Evolutionary conservation across 2,888 invertebrate genomes (phyloP).

Genomic region (Oxytorus armatus): DNA sequence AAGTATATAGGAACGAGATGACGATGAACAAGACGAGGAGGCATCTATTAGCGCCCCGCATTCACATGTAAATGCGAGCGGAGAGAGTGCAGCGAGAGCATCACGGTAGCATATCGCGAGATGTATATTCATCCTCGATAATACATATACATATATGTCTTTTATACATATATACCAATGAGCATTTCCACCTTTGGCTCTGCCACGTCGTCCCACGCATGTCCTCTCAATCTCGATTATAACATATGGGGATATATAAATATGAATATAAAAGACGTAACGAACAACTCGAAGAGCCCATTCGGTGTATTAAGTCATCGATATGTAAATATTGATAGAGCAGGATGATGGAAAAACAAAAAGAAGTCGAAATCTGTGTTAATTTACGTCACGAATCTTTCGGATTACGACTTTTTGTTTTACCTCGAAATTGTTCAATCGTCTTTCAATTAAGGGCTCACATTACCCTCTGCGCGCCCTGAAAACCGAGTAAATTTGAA

Average conservation of each 20-base stretch:
- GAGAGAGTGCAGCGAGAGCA: slow-evolving; percentile 61
- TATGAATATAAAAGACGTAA: slow-evolving; percentile 4
- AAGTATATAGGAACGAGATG: too few species aligned
- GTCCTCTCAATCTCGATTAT: slow-evolving; percentile 48
- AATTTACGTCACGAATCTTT: slow-evolving; percentile 7
- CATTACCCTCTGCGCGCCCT: too few species aligned
- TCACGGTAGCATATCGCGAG: slow-evolving; percentile 63
- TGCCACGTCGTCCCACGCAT: slow-evolving; percentile 58
- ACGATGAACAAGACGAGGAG: slow-evolving; percentile 70
- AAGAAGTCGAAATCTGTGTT: background rate
- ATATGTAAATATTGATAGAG: background rate
- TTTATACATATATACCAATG: slow-evolving; percentile 24
- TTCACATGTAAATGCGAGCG: slow-evolving; percentile 81
- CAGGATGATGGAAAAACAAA: slow-evolving; percentile 1
- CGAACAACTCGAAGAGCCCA: too few species aligned
- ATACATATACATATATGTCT: slow-evolving; percentile 41
- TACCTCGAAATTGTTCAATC: slow-evolving; percentile 10
- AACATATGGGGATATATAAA: slow-evolving; percentile 1
- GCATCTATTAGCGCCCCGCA: slow-evolving; percentile 82
- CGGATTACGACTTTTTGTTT: background rate
- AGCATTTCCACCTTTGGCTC: slow-evolving; percentile 45
- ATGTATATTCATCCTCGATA: slow-evolving; percentile 61
- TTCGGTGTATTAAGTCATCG: background rate
- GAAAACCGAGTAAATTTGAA: too few species aligned
- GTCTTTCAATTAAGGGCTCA: slow-evolving; percentile 51